These are phyloP conservation scores for Tychaedon coryphoeus DNA, from an alignment of 2,113 vertebrate genomes.

Conservation along the genomic window DNA sequence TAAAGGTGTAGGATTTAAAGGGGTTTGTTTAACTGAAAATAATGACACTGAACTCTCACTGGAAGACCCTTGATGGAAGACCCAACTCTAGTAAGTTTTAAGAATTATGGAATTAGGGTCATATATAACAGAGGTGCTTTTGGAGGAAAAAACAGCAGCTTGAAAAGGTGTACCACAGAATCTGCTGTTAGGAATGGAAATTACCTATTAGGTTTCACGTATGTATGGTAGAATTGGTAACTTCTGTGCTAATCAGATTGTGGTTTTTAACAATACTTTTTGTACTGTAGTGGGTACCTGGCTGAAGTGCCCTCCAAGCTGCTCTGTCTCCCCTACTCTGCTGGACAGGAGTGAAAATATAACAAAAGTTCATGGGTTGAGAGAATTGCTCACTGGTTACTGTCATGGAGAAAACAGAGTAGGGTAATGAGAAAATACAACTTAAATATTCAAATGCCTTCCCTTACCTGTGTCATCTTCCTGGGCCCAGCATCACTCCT, in stretches of 20 bases:
- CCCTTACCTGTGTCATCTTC: background rate
- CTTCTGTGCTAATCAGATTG: background rate
- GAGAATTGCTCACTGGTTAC: background rate
- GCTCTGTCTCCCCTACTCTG: background rate
- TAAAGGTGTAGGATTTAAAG: background rate
- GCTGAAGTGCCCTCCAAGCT: background rate
- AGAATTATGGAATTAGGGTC: background rate
- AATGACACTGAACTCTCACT: background rate
- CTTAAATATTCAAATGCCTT: background rate
- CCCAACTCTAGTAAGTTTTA: background rate
- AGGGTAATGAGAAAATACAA: background rate
- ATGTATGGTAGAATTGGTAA: background rate
- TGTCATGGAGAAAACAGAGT: background rate
- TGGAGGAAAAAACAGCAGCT: fast-evolving
- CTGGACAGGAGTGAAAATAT: background rate
- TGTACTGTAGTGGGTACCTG: background rate
- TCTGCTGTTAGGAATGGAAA: background rate
- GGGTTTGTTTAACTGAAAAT: background rate
- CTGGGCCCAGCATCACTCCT: too few relatives aligned
- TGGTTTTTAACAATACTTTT: background rate
- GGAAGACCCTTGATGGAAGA: background rate
- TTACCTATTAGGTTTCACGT: background rate
- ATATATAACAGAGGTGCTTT: background rate
- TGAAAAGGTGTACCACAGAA: background rate
- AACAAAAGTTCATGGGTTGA: background rate